phyloP scores from a whole-genome alignment of 2,113 vertebrate species.

The Theristicus caerulescens region DNA sequence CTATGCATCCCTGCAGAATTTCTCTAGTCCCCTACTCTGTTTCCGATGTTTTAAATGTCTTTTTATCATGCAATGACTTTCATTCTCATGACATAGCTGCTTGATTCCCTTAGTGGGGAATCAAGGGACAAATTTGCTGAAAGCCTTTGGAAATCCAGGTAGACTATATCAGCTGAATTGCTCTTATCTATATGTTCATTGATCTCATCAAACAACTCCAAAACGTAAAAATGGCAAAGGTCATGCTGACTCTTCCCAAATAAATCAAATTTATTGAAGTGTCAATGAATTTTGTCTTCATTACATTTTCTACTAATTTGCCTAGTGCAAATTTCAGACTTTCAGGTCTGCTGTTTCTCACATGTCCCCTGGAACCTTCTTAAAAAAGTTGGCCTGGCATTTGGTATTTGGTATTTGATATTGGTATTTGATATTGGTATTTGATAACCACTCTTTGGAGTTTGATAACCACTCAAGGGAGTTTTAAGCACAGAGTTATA shows the following conservation, averaged over 20 bases:
- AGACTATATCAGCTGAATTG: not conserved
- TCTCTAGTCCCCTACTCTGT: not conserved
- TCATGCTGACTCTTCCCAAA: not conserved
- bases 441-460: not conserved
- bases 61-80: not conserved
- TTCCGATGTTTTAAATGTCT: not conserved
- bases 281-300: not conserved
- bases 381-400: not conserved
- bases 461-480: not conserved
- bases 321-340: not conserved
- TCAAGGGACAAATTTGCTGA: not conserved
- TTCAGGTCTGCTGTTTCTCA: not conserved
- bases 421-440: not conserved
- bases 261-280: slow-evolving; percentile 12
- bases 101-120: not conserved
- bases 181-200: not conserved
- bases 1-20: not conserved
- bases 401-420: not conserved
- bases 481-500: not conserved
- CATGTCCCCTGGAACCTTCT: not conserved
- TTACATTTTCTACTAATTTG: not conserved
- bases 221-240: not conserved
- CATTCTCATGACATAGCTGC: not conserved
- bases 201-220: not conserved
- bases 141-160: not conserved